Conservation (phyloP, 2,797 vertebrate species). For the Clarias pachynema region DNA sequence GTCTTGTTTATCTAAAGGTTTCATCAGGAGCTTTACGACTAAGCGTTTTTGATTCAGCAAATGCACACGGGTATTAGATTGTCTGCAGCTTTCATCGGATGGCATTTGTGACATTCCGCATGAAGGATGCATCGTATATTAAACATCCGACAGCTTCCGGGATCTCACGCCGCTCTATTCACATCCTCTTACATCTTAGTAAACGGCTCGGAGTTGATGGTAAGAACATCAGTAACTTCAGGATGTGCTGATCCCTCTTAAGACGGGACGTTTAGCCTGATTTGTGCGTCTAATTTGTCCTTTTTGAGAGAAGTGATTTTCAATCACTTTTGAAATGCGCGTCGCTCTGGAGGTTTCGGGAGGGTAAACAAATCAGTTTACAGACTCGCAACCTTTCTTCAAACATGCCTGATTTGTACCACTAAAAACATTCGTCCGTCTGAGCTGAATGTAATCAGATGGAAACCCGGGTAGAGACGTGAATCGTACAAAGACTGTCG, state of each 20-base stretch:
- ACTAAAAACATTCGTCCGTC: background rate
- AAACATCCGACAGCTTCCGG: background rate
- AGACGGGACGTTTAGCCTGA: background rate
- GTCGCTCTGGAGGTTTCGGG: background rate
- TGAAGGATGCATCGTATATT: background rate
- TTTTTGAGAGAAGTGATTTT: slow-evolving; percentile 5
- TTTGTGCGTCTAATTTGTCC: background rate
- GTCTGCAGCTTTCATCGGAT: background rate
- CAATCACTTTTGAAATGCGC: background rate
- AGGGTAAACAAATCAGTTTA: slow-evolving; percentile 9
- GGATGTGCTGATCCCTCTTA: background rate
- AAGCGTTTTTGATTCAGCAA: background rate
- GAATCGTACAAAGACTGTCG: no score
- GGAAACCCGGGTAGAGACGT: background rate
- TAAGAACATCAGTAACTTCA: background rate
- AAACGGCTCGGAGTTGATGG: background rate
- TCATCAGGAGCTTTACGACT: background rate
- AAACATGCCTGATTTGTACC: background rate
- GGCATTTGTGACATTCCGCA: background rate
- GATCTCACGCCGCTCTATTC: background rate
- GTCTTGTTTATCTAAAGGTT: background rate
- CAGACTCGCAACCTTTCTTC: background rate
- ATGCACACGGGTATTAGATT: background rate
- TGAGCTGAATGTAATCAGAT: background rate
- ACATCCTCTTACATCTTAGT: background rate